Evolutionary conservation across 2,797 vertebrate genomes (phyloP), one percentile per base, ranked within the genome.

Genomic region (Columba guinea): DNA sequence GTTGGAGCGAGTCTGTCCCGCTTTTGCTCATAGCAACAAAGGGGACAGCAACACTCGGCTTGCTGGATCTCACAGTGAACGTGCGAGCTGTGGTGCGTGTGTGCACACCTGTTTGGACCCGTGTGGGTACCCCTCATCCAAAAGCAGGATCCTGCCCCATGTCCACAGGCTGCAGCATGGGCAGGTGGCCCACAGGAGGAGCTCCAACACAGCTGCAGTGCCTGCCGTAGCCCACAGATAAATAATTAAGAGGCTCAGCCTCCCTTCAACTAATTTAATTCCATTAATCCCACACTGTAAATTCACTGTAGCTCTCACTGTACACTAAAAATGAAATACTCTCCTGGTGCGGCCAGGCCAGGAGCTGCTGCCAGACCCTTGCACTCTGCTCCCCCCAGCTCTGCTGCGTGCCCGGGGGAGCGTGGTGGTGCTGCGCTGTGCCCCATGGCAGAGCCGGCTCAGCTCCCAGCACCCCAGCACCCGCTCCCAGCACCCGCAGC

Each of bases 161-260:
- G 8, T 30, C 49, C 82, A 62, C 41, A n/a, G 53, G 76, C 77
- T 97, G 96, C 95, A 95, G 63, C 27, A 4, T 3, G 49, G 49
- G 68, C 68, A 92, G 24, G 67, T 55, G 52, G 94, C 94, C 97
- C 94, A 83, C 81, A 96, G 96, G 95, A 93, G 97, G 97, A 94
- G 96, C 96, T 97, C 96, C 84, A 95, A 95, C 94, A 93, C 86
- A 94, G 87, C 75, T n/a, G 35, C 94, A 94, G 88, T 5, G 5
- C 46, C 53, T 1, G 24, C 51, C 93, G 65, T 65, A 62, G 53
- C 27, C 52, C 1, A 3, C 89, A 46, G 71, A 93, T 73, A 59
- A 91, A 89, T 80, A 82, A 88, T 75, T 91, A 59, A 76, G 30
- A 18, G 22, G 1, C 79, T 82, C 60, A 51, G 71, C 84, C 65